phyloP scores from a whole-genome alignment of 2,113 vertebrate species.

The Murina feae region DNA sequence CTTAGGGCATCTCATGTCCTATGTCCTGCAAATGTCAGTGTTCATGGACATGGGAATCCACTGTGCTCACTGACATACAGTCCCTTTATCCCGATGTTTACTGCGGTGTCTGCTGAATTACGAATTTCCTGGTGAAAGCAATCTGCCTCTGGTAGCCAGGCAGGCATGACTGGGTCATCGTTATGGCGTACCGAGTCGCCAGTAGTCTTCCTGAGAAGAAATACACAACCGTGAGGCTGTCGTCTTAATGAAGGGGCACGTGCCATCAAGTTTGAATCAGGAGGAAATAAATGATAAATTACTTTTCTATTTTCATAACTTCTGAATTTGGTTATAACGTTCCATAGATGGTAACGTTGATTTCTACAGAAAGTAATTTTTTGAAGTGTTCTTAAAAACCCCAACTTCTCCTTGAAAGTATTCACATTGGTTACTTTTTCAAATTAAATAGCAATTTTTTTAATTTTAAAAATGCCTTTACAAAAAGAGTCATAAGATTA shows the following conservation, averaged over 20 bases:
- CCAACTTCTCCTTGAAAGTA: background rate
- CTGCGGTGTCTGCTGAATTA: background rate
- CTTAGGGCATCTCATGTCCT: background rate
- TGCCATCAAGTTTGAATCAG: background rate
- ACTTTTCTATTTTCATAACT: conserved; percentile 1
- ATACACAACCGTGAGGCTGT: background rate
- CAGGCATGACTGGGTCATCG: background rate
- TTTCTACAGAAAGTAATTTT: background rate
- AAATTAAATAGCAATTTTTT: background rate
- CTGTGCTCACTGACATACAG: background rate
- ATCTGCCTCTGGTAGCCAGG: background rate
- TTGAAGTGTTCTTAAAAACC: background rate
- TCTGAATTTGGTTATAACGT: background rate
- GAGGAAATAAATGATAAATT: background rate
- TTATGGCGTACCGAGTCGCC: background rate
- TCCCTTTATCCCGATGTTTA: background rate
- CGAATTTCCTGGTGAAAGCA: conserved; percentile 29
- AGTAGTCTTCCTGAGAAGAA: background rate
- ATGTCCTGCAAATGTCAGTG: background rate
- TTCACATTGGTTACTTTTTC: background rate
- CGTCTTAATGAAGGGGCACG: background rate
- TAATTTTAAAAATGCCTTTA: background rate
- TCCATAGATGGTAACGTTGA: background rate
- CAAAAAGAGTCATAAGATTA: background rate
- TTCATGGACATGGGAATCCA: conserved; percentile 34